Evolutionary conservation across 2,113 vertebrate species (phyloP).

Genomic region (Agapornis roseicollis): DNA sequence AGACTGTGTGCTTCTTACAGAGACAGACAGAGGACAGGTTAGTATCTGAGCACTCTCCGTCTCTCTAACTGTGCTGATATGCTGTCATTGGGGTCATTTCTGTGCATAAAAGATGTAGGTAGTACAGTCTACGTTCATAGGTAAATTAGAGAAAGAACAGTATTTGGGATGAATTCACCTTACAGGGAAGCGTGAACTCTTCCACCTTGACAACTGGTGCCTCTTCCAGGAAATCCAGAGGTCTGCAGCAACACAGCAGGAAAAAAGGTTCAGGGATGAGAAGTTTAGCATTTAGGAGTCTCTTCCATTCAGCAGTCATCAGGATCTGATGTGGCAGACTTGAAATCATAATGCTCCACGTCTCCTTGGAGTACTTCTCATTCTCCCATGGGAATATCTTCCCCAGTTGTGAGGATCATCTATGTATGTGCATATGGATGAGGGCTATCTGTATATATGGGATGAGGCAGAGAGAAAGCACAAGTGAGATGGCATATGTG

Average conservation of each 20-base stretch:
- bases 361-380: background rate
- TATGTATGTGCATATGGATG: fast-evolving
- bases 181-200: background rate
- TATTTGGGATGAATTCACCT: background rate
- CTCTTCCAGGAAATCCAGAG: background rate
- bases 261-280: background rate
- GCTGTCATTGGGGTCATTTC: background rate
- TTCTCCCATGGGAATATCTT: background rate
- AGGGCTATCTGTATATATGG: background rate
- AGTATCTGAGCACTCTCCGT: background rate
- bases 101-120: background rate
- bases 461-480: background rate
- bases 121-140: background rate
- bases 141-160: background rate
- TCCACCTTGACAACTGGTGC: background rate
- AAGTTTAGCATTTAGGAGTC: background rate
- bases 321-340: background rate
- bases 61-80: background rate
- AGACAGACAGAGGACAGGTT: background rate
- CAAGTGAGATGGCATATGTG: background rate
- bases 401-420: background rate
- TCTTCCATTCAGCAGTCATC: background rate
- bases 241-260: background rate
- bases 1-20: background rate
- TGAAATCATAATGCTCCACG: background rate